Evolutionary conservation across 2,888 invertebrate genomes (phyloP), one percentile per base, ranked within the genome.

Genomic region (Gari tellinella): DNA sequence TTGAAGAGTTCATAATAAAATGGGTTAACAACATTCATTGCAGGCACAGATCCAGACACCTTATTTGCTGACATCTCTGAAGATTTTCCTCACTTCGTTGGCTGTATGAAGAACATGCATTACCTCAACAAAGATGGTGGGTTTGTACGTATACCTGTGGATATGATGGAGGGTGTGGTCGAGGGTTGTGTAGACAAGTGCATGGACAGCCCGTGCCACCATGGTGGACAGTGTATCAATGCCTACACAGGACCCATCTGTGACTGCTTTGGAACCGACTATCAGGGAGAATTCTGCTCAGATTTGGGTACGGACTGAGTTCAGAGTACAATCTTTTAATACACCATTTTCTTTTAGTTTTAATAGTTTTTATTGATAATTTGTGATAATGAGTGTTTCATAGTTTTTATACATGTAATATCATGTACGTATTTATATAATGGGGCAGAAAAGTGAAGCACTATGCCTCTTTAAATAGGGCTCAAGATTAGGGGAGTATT

Each of bases 231-330:
- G 74, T 98, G 98, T 91, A 95, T 98, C 73, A 98, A 98, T 92
- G 96, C 97, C 90, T 98, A 97, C 92, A 96, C 96, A 86, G 95
- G 95, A 67, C 94, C 96, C 72, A 95, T 96, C 19, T 98, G 98
- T 90, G 97, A 98, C 91, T 98, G 98, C 91, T 98, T 97, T 89
- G 97, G 97, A 23, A 97, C 97, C 1, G 94, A 95, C 86, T 97
- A 97, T 92, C 97, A 98, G 93, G 98, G 97, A 82, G 96, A 96
- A 86, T 95, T 95, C 82, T 98, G 98, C 93, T 96, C 97, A 93
- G 95, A 96, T 85, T 96, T 96, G 91, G 97, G 97, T 75, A 63
- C 17, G 38, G 19, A 26, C 19, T 4, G 43, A 31, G 31, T n/a
- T n/a, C n/a, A n/a, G n/a, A n/a, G n/a, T n/a, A n/a, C n/a, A n/a